phyloP scores from a whole-genome alignment of 2,113 vertebrate genomes.

The Rynchops niger region DNA sequence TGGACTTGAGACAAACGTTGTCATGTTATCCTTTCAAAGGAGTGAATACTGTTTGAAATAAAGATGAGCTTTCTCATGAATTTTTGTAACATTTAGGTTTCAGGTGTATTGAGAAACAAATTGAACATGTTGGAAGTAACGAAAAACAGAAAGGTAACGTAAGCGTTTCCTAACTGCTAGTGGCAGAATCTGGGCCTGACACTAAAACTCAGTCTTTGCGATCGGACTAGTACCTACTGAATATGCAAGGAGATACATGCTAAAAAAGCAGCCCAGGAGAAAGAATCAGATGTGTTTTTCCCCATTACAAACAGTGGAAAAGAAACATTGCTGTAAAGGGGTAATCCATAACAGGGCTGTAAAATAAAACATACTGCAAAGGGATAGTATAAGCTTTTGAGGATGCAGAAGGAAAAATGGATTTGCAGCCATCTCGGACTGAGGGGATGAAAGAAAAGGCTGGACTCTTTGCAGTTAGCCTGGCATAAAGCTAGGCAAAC shows the following conservation, averaged over 20 bases:
- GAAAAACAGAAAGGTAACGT: background rate
- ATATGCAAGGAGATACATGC: background rate
- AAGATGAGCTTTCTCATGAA: background rate
- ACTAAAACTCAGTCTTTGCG: background rate
- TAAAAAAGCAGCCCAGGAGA: background rate
- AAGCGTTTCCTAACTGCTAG: background rate
- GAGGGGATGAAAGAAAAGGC: background rate
- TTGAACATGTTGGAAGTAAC: background rate
- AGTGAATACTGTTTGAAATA: background rate
- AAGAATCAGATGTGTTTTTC: background rate
- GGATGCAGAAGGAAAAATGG: background rate
- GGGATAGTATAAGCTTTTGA: background rate
- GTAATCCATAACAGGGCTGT: background rate
- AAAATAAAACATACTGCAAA: background rate
- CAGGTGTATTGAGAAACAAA: background rate
- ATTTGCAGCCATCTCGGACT: background rate
- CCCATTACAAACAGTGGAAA: background rate
- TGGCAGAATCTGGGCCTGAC: background rate
- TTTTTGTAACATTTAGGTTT: background rate
- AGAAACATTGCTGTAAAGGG: background rate
- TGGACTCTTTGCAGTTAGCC: background rate
- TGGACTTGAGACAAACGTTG: background rate
- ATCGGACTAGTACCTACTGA: background rate
- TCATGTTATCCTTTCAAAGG: background rate
- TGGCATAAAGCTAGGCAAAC: background rate